A percentile compares a stretch with the other conserved stretches of the same genome.
Evolutionary conservation across 2,113 vertebrate genomes (phyloP).

Genomic region (Ciconia boyciana): DNA sequence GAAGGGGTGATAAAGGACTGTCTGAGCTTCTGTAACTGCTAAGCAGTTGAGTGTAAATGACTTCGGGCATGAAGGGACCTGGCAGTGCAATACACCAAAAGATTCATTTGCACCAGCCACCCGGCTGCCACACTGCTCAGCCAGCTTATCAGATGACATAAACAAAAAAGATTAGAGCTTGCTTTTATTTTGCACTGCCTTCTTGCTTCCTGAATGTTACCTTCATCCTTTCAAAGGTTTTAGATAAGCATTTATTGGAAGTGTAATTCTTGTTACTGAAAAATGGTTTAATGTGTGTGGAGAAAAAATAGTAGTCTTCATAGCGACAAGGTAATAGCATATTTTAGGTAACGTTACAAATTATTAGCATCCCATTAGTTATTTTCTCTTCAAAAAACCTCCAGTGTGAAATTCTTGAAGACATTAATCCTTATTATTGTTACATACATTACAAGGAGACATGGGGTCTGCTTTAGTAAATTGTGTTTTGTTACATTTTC

Average conservation of each 20-base stretch:
- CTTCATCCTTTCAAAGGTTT: neutral
- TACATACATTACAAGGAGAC: neutral
- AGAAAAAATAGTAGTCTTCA: neutral
- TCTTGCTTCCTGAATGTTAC: neutral
- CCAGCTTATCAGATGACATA: neutral
- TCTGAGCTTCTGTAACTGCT: neutral
- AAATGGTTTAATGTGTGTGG: neutral
- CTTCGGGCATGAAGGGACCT: neutral
- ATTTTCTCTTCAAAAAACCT: neutral
- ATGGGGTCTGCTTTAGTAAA: neutral
- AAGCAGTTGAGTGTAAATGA: neutral
- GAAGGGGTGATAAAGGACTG: neutral
- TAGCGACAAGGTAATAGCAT: neutral
- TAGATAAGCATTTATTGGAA: neutral
- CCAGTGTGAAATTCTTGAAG: neutral
- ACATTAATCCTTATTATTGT: conserved; percentile 3
- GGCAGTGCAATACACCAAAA: neutral
- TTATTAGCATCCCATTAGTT: neutral
- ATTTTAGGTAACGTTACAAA: neutral
- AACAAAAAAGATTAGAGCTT: neutral
- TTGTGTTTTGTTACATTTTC: neutral
- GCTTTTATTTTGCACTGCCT: neutral
- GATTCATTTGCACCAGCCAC: neutral
- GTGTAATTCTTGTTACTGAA: neutral
- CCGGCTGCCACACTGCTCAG: neutral